phyloP scores from a whole-genome alignment of 2,888 invertebrate genomes.

The Seira sanloemensis region DNA sequence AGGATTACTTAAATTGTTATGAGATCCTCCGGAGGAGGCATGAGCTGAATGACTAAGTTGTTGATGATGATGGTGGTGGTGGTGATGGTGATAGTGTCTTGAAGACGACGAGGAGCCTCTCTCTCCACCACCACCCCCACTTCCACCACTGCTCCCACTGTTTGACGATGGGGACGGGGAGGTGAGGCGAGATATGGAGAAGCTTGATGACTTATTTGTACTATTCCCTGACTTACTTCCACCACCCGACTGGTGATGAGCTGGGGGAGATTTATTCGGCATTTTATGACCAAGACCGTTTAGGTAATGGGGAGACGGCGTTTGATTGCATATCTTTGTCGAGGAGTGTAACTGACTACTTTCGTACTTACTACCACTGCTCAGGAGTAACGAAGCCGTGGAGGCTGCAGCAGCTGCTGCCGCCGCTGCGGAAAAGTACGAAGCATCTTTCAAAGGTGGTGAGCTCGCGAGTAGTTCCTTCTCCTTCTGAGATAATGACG shows the following conservation, averaged over 20 bases:
- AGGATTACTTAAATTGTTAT: conserved; percentile 65
- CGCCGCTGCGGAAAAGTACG: conserved; percentile 52
- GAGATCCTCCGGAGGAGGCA: conserved; percentile 61
- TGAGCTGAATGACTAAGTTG: conserved; percentile 59
- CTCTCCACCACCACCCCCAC: conserved; percentile 58
- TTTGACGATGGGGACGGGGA: conserved; percentile 73
- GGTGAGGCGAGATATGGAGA: conserved; percentile 73
- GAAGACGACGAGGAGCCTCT: conserved; percentile 11
- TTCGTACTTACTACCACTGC: conserved; percentile 30
- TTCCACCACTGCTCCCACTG: conserved; percentile 67
- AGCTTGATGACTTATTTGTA: conserved; percentile 70
- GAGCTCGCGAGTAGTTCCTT: conserved; percentile 58
- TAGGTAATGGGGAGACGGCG: conserved; percentile 58
- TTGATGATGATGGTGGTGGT: conserved; percentile 58
- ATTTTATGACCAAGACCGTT: conserved; percentile 63
- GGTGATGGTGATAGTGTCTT: conserved; percentile 53
- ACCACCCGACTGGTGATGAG: conserved; percentile 9
- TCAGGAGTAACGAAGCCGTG: conserved; percentile 47
- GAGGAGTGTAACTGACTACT: conserved; percentile 43
- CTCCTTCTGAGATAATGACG: conserved; percentile 52
- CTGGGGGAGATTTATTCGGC: conserved; percentile 60
- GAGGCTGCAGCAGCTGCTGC: conserved; percentile 64
- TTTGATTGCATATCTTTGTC: conserved; percentile 56
- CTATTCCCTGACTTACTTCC: conserved; percentile 59
- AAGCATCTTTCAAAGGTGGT: conserved; percentile 56